Evolutionary conservation across 2,113 vertebrate species (phyloP), one percentile per base, ranked within the genome.

Genomic region (Heterochromis multidens): DNA sequence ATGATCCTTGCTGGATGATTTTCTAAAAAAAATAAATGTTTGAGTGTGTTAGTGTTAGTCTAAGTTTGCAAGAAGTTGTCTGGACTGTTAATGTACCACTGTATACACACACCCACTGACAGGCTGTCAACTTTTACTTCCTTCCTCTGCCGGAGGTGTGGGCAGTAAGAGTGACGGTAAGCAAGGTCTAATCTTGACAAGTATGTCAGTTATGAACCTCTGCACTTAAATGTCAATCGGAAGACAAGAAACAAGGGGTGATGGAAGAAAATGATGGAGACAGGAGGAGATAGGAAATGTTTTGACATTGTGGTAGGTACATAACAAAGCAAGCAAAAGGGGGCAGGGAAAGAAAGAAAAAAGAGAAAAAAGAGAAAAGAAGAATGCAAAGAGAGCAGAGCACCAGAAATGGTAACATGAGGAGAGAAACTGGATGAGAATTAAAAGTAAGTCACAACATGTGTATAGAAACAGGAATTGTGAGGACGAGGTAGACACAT

Each of bases 121-220:
- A 84, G 17, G 25, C 70, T 92, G 87, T 89, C 87, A 86, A 82
- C 74, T 84, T 89, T 83, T 61, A 79, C 25, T 77, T 17, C 77
- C 59, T 72, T 81, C 76, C 62, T 65, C 61, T 81, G 80, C 59
- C 12, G 35, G 72, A 91, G 84, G 81, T 86, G 46, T 80, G 65
- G 72, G 58, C 79, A 81, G 61, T 84, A 80, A 77, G 27, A 80
- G 58, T 77, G 86, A 87, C 5, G 37, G 74, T 78, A 62, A 77
- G 29, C 89, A 81, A 88, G 81, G 59, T 89, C 54, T 91, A 46
- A 89, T 88, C 88, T 84, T 77, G 52, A 67, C 65, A 80, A 62
- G 74, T 61, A 82, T 59, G 74, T 80, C 85, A 72, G 81, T 46
- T 82, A 59, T 62, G 72, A 88, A 90, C 60, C 40, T 87, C 77